Evolutionary conservation across 2,888 invertebrate genomes (phyloP).

Genomic region (Cremastobaeus sp.): DNA sequence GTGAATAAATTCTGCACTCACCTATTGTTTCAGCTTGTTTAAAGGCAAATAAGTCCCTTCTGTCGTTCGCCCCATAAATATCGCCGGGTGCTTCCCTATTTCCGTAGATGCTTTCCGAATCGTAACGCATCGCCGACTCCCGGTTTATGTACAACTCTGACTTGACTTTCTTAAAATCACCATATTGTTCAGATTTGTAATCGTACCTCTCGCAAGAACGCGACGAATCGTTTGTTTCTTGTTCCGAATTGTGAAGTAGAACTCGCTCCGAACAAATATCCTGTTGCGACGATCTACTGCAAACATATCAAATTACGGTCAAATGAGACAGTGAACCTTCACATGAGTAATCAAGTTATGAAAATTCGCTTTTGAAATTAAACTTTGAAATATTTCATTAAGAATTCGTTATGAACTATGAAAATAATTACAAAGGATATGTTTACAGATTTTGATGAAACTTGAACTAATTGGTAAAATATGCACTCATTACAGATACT

Average conservation of each 20-base stretch:
- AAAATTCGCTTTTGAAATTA: too few species aligned
- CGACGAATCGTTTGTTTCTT: slow-evolving; percentile 68
- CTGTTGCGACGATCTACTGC: slow-evolving; percentile 68
- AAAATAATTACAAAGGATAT: slow-evolving; percentile 6
- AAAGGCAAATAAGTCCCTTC: slow-evolving; percentile 72
- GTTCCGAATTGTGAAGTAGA: slow-evolving; percentile 71
- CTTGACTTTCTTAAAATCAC: slow-evolving; percentile 74
- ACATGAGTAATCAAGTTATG: too few species aligned
- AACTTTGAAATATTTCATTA: too few species aligned
- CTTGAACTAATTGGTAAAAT: not conserved
- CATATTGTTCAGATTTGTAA: slow-evolving; percentile 73
- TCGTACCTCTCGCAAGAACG: slow-evolving; percentile 66
- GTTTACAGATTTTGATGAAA: too few species aligned
- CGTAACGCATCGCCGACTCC: slow-evolving; percentile 74
- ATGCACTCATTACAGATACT: not conserved
- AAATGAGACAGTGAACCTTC: too few species aligned
- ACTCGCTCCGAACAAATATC: slow-evolving; percentile 70
- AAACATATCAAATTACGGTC: too few species aligned
- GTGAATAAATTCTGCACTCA: not conserved
- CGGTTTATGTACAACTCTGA: slow-evolving; percentile 72
- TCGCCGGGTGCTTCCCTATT: slow-evolving; percentile 72
- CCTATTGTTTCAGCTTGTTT: slow-evolving; percentile 74
- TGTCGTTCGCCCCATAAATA: slow-evolving; percentile 71
- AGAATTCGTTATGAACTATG: too few species aligned
- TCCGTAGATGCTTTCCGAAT: slow-evolving; percentile 69